Base-by-base conservation (phyloP, 2,113 vertebrate genomes). In the Tympanuchus pallidicinctus region DNA sequence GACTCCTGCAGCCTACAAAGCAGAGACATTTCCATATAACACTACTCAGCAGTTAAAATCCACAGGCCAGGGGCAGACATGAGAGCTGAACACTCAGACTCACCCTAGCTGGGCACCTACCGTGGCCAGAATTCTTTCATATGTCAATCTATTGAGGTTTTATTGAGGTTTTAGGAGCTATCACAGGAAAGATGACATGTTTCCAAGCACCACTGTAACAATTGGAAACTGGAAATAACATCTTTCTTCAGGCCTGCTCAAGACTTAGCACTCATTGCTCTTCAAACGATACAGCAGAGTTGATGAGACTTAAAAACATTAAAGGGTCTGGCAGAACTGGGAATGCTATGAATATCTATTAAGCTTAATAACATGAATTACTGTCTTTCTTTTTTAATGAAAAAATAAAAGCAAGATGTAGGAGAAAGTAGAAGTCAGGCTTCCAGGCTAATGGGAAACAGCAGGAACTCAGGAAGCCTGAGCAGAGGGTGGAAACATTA, bases 111-210 rank as follows among this genome's bases (percentile, higher is more conserved):
- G 27, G 59, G 48, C 5, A 83, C 16, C 34, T 52, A 80, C 16
- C 47, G 12, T 12, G 85, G 54, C 13, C 67, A 85, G 36, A 70
- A 25, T 4, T 70, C 21, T 59, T 8, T 8, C 3, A 48, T 14
- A 22, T 25, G 25, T 25, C 38, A 42, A 21, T 7, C n/a, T 25
- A 4, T 27, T 54, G 63, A 54, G n/a, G 42, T 66, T 83, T 83
- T 80, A 13, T 24, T 63, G 10, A 6, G 42, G 42, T 15, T 43
- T 43, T 43, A 43, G 28, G 28, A 45, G 13, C 5, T 69, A 30
- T 48, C 72, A 47, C 7, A 56, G 50, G 17, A 47, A 16, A 38
- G 13, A 40, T 42, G 14, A 8, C 0, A 0, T 16, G 22, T 67
- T 86, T 83, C 78, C 16, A 67, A 80, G 64, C 5, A 9, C 8